Evolutionary conservation across 1,140 invertebrate species (phyloP).

Genomic region (Orius insidiosus): DNA sequence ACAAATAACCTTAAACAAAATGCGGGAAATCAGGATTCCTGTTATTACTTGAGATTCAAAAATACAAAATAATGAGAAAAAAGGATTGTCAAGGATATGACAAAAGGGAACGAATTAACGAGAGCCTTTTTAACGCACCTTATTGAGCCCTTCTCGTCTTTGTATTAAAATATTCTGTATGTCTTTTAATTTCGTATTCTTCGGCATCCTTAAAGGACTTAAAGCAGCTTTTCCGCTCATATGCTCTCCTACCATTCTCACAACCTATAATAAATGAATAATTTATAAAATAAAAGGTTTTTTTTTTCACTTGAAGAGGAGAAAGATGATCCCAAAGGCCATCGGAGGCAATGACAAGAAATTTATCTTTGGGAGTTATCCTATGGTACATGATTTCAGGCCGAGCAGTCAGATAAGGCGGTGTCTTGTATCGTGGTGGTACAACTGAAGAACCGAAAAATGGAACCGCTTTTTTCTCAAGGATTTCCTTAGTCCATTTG

Average conservation of each 20-base stretch:
- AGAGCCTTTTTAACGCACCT: slow-evolving; percentile 5
- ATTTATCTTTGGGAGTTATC: slow-evolving; percentile 73
- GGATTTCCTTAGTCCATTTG: slow-evolving; percentile 71
- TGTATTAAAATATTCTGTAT: slow-evolving; percentile 59
- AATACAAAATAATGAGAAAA: too few species aligned
- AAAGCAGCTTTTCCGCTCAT: slow-evolving; percentile 75
- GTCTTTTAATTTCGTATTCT: slow-evolving; percentile 54
- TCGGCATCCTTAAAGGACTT: slow-evolving; percentile 57
- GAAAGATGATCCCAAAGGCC: slow-evolving; percentile 92
- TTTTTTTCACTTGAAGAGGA: slow-evolving; percentile 49
- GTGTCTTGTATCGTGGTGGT: slow-evolving; percentile 73
- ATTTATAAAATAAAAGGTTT: too few species aligned
- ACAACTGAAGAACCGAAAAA: slow-evolving; percentile 49
- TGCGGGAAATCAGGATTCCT: too few species aligned
- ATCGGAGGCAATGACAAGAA: slow-evolving; percentile 91
- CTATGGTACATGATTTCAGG: slow-evolving; percentile 77
- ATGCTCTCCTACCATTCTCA: slow-evolving; percentile 74
- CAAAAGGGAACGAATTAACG: too few species aligned
- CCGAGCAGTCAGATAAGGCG: slow-evolving; percentile 84
- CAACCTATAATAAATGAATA: slow-evolving; percentile 24
- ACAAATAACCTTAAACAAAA: too few species aligned
- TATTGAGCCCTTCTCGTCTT: slow-evolving; percentile 39
- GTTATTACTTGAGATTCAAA: too few species aligned
- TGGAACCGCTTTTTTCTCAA: slow-evolving; percentile 51
- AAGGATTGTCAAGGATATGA: too few species aligned